Base-by-base conservation (phyloP, 2,888 invertebrate species). In the Abscondita cerata region DNA sequence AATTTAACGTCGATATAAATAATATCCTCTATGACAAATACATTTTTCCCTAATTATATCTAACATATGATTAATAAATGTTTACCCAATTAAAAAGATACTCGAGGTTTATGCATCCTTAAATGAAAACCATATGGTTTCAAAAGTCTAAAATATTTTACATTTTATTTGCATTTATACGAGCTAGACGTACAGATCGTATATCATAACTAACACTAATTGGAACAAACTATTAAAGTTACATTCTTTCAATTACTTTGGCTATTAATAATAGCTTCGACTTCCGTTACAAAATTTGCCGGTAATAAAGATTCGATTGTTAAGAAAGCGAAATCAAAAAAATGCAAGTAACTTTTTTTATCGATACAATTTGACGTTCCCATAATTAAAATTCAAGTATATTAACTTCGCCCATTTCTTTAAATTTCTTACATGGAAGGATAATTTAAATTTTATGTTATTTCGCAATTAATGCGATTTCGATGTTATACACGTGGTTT, bases 181-280 rank as follows among this genome's bases (percentile, higher is more conserved):
- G n/a, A n/a, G n/a, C n/a, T n/a, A n/a, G n/a, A n/a, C n/a, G n/a
- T n/a, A n/a, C n/a, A 5, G 3, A n/a, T 13, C 41, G 16, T 41
- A 41, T 41, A 41, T 41, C 41, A 41, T 41, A 41, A 15, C 6
- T 41, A 13, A 13, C 41, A 41, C 41, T 41, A 41, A 41, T 41
- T 41, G 41, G 41, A 16, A 13, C 41, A 13, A 41, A 41, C 41
- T 41, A 41, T 41, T 41, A 41, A 41, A 16, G 16, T 41, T 41
- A 4, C 12, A 13, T 41, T n/a, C 41, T 41, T 41, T 41, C 13
- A 15, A 41, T 41, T 41, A 41, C 15, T 41, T 13, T 2, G 13
- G 11, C 41, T 13, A 41, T 41, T 41, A 41, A 41, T 41, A 12
- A 41, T 41, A 41, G 41, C 8, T 41, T 41, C 16, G 12, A 41